Base-by-base conservation (phyloP, 2,113 vertebrate species). In the Dicentrarchus labrax region DNA sequence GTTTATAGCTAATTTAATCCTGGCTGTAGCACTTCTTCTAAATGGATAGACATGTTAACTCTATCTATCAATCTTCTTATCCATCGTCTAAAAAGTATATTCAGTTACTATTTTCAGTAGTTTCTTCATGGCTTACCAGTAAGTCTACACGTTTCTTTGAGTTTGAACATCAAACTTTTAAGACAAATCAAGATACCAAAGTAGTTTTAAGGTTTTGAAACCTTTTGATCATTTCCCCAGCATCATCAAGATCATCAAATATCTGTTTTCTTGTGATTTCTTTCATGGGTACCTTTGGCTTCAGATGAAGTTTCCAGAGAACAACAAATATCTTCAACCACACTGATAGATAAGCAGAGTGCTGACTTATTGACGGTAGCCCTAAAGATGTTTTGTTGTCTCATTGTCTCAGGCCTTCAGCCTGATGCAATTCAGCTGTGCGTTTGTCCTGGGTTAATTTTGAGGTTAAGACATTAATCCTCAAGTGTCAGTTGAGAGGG, bases 381-480 rank as follows among this genome's bases (percentile, higher is more conserved):
- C 53, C 77, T 69, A n/a, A 80, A 45, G 17, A 60, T 78, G 24
- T 76, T 80, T 66, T 80, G 7, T 8, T 76, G 16, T 10, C 5
- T 84, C 22, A 11, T 54, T 64, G 6, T 68, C 39, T 70, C n/a
- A n/a, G n/a, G n/a, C 54, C n/a, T 77, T 30, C 24, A 61, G 45
- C 17, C 24, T 59, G 41, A 64, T 73, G 67, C 79, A 17, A 45
- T 45, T 69, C 61, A 84, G 64, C 56, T 64, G 62, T 51, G 15
- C 0, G 2, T 16, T 57, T 22, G 69, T 11, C 22, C 10, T 0
- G 6, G 17, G 79, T 75, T 82, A 53, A 71, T 62, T 57, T 54
- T 74, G 47, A 64, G 65, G 80, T 80, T 84, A 69, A 84, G 79
- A 80, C 53, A 72, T 77, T 76, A 88, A 91, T 94, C 86, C 66